Evolutionary conservation across 2,888 invertebrate species (phyloP), one percentile per base, ranked within the genome.

Genomic region (Brachypalpus laphriformis): DNA sequence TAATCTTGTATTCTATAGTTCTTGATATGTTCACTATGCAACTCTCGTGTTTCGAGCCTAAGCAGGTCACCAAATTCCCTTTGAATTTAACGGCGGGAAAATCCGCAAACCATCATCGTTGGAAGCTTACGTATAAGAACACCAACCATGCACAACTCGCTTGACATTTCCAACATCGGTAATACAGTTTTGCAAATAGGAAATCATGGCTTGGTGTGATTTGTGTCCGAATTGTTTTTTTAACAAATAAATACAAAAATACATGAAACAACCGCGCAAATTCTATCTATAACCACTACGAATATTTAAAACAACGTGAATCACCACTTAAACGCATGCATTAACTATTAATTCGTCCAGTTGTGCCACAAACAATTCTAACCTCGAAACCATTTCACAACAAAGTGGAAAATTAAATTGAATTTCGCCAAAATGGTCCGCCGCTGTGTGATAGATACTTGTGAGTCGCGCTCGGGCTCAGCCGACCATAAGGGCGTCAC

Each of bases 401-500:
- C 51, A 18, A 37, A 28, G 45, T 28, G 45, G 34, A 31, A 22
- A 54, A 8, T 20, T 14, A 42, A 49, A 57, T 6, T 22, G 11
- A n/a, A 7, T 25, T 51, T 16, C 20, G 14, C 40, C 0, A 61
- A 18, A 42, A 91, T 92, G 92, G 91, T 91, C 18, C 91, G 92
- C 9, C 90, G 91, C 7, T 92, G 91, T 81, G 91, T 91, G 81
- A 90, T 92, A 25, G 88, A 89, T 40, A 90, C 90, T 2, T 92
- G 91, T 51, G 88, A 88, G 18, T 92, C 91, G 3, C 90, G 90
- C 20, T 92, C 91, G 14, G 89, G 90, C 6, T 86, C 89, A 3
- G 86, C 89, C 14, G 90, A 90, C 47, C 92, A 95, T 89, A 92
- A 93, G 87, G 96, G 96, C 83, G 94, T 96, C 37, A 96, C 96